These are phyloP conservation scores for Trididemnum miniatum DNA, from an alignment of 23 tunicate genomes.

Conservation along the genomic window DNA sequence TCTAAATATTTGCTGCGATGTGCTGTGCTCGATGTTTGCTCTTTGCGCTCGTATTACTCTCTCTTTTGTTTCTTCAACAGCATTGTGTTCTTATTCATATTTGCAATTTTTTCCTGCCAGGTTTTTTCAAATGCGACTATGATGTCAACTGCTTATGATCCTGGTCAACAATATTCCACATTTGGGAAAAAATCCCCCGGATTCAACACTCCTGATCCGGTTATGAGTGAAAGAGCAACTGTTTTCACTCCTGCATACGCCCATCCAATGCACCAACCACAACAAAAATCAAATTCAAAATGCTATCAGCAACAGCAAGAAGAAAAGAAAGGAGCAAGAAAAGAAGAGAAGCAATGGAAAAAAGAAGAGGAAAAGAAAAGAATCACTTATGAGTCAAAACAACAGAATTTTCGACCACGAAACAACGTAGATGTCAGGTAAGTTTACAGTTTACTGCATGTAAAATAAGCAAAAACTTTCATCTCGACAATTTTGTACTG, in stretches of 20 bases:
- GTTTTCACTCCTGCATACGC: slow-evolving; percentile 67
- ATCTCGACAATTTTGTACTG: too few relatives aligned
- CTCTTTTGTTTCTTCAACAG: too few relatives aligned
- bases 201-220: slow-evolving; percentile 16
- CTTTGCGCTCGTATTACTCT: neutral
- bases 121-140: neutral
- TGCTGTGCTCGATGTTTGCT: neutral
- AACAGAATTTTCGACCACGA: too few relatives aligned
- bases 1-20: neutral
- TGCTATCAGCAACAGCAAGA: slow-evolving; percentile 12
- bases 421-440: too few relatives aligned
- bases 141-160: slow-evolving; percentile 10
- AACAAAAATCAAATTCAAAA: slow-evolving; percentile 4
- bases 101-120: neutral
- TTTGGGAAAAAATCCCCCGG: slow-evolving; percentile 24
- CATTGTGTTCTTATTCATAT: too few relatives aligned
- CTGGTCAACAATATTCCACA: slow-evolving; percentile 4
- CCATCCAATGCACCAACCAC: slow-evolving; percentile 65
- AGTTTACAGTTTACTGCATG: too few relatives aligned
- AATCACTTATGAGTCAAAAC: too few relatives aligned
- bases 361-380: neutral
- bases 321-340: neutral
- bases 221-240: slow-evolving; percentile 16
- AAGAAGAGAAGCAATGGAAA: neutral
- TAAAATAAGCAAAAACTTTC: too few relatives aligned